Evolutionary conservation across 2,888 invertebrate genomes (phyloP), one percentile per base, ranked within the genome.

Genomic region (Caenorhabditis sp.): DNA sequence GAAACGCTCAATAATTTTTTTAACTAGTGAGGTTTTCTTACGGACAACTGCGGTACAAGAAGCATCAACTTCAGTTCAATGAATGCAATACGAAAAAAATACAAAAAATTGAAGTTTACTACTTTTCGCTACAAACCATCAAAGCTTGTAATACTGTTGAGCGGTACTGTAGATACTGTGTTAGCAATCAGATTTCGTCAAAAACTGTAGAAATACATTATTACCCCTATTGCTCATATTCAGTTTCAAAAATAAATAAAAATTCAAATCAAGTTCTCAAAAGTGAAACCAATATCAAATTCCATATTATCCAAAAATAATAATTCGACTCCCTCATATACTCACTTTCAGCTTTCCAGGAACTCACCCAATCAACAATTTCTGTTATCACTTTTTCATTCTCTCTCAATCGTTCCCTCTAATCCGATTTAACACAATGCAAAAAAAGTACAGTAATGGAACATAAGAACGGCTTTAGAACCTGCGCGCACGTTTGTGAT

Each of bases 341-440:
- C 47, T 19, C n/a, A 14, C n/a, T 14, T 8, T 51, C 5, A 5
- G 19, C 10, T 26, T 54, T 54, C 54, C 54, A 12, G 26, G 54
- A 54, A 54, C 54, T 26, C 5, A 5, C 24, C 26, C 12, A 26
- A 26, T 12, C 47, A 47, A 61, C 47, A 47, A 47, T 19, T 8
- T 19, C 28, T 64, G 26, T 47, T 47, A n/a, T 44, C 22, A 47
- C 44, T 47, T 41, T 47, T 24, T 22, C 5, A 26, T 24, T 61
- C 24, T 59, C 16, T n/a, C n/a, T n/a, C n/a, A n/a, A n/a, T n/a
- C n/a, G n/a, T 63, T 63, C 19, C 1, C 16, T 8, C 22, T 66
- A 66, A 66, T 51, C 51, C 31, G 64, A 22, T 47, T 14, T 28
- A 47, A 26, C 44, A 64, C 47, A 47, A 64, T 28, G 26, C 28